Evolutionary conservation across 2,797 vertebrate species (phyloP), one percentile per base, ranked within the genome.

Genomic region (Phoeniculus purpureus): DNA sequence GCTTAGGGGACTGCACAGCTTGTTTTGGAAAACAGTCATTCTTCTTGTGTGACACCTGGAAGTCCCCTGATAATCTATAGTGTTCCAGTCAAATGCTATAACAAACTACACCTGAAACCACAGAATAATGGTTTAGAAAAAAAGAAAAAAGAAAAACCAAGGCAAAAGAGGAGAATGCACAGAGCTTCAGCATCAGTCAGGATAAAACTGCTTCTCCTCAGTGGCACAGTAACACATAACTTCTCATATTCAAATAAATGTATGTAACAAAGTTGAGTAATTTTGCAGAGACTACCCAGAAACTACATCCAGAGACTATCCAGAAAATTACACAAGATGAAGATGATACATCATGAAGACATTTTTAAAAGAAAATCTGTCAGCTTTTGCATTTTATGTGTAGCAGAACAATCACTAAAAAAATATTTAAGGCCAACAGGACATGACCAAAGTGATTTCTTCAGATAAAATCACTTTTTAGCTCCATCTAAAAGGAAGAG

Each of bases 21-120:
- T 93, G 89, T 93, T 93, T 92, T 91, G 84, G 90, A 93, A 92
- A 94, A 94, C 77, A 96, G 77, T 94, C 76, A 92, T 96, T 88
- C 87, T 94, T 96, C 79, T 91, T 91, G 50, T 81, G 61, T 90
- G 91, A 96, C 85, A 87, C 84, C 82, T 91, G 68, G 61, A 87
- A 82, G 89, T 96, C 91, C 86, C 94, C 81, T 81, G 93, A 89
- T 92, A 96, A 94, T 94, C 70, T 93, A 16, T 0, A 77, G 51
- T 55, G 74, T 89, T 95, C n/a, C 52, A 94, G 81, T 60, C 1
- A 7, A 93, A 55, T 90, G 71, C 77, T 83, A 79, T 60, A 91
- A 91, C 78, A 93, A 95, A 94, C 88, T 88, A 89, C 74, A 95
- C 79, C 72, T 92, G 75, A 94, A 95, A 86, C 61, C 77, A 86